These are phyloP conservation scores for Stenurella melanura DNA, from an alignment of 2,888 invertebrate species.

Conservation along the genomic window DNA sequence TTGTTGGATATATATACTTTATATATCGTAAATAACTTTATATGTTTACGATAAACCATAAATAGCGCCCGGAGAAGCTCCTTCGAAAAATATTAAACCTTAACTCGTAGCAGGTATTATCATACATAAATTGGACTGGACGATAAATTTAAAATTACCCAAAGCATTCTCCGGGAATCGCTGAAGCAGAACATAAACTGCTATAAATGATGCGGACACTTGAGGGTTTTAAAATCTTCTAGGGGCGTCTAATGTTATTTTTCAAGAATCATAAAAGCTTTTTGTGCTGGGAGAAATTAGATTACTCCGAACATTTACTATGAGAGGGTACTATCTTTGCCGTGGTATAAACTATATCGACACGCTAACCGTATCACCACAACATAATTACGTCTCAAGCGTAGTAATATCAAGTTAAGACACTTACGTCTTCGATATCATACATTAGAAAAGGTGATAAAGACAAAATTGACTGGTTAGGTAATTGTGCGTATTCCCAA, in stretches of 20 bases:
- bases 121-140: constrained; percentile 59
- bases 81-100: neutral
- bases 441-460: constrained; percentile 3
- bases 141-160: constrained; percentile 62
- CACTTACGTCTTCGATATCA: constrained; percentile 19
- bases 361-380: constrained; percentile 21
- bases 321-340: constrained; percentile 30
- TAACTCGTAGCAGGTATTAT: constrained; percentile 49
- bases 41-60: neutral
- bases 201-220: constrained; percentile 64
- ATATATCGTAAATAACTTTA: constrained; percentile 1
- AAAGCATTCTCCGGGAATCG: constrained; percentile 57
- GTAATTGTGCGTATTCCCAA: neutral
- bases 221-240: constrained; percentile 63
- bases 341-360: constrained; percentile 37
- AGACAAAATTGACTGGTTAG: neutral
- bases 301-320: constrained; percentile 60
- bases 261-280: constrained; percentile 64
- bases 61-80: neutral
- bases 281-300: constrained; percentile 62
- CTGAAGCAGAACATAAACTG: constrained; percentile 61
- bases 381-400: constrained; percentile 22
- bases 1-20: constrained; percentile 2
- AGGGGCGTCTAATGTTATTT: constrained; percentile 58
- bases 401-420: constrained; percentile 16